phyloP scores from a whole-genome alignment of 2,797 vertebrate genomes.

The Sternarchorhynchus goeldii region DNA sequence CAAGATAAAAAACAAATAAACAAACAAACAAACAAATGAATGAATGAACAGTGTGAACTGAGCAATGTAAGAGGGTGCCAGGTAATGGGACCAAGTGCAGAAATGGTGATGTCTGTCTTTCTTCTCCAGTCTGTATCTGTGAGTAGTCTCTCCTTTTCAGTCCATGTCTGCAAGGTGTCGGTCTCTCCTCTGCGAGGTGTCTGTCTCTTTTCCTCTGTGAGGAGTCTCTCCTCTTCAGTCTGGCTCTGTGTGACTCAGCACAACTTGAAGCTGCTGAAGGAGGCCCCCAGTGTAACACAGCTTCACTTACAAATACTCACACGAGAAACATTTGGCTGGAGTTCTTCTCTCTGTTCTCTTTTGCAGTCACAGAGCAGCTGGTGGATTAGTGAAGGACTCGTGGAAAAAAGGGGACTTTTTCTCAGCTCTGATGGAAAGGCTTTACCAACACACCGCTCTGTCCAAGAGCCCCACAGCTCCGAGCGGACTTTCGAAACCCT shows the following conservation, averaged over 20 bases:
- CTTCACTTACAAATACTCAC: neutral
- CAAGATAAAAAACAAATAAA: neutral
- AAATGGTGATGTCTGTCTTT: neutral
- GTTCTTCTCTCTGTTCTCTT: neutral
- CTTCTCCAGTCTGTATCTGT: neutral
- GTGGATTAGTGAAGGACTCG: neutral
- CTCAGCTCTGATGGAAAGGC: neutral
- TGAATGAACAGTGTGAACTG: neutral
- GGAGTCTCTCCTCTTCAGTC: neutral
- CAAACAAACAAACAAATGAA: too few species aligned
- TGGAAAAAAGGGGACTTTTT: neutral
- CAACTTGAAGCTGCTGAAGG: neutral
- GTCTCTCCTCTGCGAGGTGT: neutral
- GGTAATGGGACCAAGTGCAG: neutral
- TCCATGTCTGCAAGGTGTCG: neutral
- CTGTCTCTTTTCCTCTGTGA: neutral
- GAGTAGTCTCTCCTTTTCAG: too few species aligned
- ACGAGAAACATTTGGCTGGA: constrained; percentile 8
- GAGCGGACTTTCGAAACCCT: too few species aligned
- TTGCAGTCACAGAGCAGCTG: constrained; percentile 8
- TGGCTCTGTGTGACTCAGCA: constrained; percentile 17
- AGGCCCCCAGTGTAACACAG: neutral
- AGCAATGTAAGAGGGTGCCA: neutral
- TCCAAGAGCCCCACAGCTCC: neutral
- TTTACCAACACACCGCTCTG: neutral